Percentiles rank a stretch among this genome's conserved stretches.
Conservation (phyloP, 2,888 invertebrate genomes). For the Labia minor region DNA sequence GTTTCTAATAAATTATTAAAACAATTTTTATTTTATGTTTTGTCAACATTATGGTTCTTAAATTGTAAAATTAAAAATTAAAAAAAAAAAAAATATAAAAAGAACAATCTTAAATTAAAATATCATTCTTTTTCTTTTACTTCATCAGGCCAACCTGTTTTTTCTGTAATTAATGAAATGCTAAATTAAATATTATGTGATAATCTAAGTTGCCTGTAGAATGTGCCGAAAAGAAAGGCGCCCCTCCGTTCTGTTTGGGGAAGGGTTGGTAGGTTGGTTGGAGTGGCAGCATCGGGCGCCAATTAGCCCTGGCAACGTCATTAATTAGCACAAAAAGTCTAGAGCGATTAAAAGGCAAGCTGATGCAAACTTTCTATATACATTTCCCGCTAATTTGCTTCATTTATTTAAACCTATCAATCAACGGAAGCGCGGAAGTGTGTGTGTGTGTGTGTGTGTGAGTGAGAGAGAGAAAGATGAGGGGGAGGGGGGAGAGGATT, state of each 20-base stretch:
- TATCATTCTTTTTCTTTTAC: too few species aligned
- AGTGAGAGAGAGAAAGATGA: too few species aligned
- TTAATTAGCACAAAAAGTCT: conserved; percentile 7
- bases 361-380: conserved; percentile 1
- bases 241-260: too few species aligned
- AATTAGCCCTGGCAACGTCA: not conserved
- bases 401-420: conserved; percentile 9
- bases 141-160: not conserved
- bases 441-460: too few species aligned
- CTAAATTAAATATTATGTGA: conserved; percentile 13
- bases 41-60: too few species aligned
- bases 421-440: not conserved
- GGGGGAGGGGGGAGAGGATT: too few species aligned
- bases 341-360: not conserved
- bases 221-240: not conserved
- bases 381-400: conserved; percentile 13
- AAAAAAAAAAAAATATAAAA: too few species aligned
- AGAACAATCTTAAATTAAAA: too few species aligned
- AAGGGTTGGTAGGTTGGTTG: not conserved
- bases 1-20: too few species aligned
- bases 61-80: too few species aligned
- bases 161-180: not conserved
- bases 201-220: not conserved
- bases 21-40: too few species aligned
- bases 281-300: not conserved